A percentile compares a stretch with the other conserved stretches of the same genome.
These are phyloP conservation scores for Xiphophorus couchianus DNA, from an alignment of 2,113 vertebrate genomes.

Conservation along the genomic window DNA sequence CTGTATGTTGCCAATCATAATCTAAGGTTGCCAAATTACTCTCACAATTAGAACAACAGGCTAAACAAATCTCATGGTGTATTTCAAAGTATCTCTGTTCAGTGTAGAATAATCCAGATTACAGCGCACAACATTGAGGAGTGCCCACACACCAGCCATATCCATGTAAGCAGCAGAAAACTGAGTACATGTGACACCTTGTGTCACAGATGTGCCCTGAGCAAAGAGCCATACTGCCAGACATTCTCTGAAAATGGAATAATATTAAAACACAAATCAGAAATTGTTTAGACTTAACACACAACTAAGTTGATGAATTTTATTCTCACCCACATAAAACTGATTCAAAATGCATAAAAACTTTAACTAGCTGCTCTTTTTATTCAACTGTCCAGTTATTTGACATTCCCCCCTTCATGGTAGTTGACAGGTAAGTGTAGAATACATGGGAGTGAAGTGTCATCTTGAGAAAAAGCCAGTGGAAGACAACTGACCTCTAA, in stretches of 20 bases:
- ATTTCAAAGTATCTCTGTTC: neutral
- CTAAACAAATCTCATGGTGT: too few species aligned
- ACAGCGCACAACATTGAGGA: too few species aligned
- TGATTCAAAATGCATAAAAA: neutral
- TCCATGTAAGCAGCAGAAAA: too few species aligned
- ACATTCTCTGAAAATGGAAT: neutral
- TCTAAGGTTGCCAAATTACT: too few species aligned
- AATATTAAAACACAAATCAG: neutral
- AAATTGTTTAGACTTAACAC: neutral
- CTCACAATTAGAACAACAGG: too few species aligned
- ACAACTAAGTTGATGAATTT: neutral
- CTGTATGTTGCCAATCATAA: too few species aligned
- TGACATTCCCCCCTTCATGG: constrained; percentile 35
- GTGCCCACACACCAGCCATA: too few species aligned
- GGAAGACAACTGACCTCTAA: constrained; percentile 53
- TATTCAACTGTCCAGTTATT: constrained; percentile 33
- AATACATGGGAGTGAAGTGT: constrained; percentile 9
- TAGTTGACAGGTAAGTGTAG: constrained; percentile 52
- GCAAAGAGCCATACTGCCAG: neutral
- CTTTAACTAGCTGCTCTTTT: constrained; percentile 3
- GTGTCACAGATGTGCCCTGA: neutral
- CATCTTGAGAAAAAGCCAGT: constrained; percentile 47
- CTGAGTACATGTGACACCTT: too few species aligned
- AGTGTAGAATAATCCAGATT: neutral
- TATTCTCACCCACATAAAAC: neutral